A percentile compares a stretch with the other conserved stretches of the same genome.
phyloP scores from a whole-genome alignment of 2,888 invertebrate species.

The Pycnomerus fuliginosus region DNA sequence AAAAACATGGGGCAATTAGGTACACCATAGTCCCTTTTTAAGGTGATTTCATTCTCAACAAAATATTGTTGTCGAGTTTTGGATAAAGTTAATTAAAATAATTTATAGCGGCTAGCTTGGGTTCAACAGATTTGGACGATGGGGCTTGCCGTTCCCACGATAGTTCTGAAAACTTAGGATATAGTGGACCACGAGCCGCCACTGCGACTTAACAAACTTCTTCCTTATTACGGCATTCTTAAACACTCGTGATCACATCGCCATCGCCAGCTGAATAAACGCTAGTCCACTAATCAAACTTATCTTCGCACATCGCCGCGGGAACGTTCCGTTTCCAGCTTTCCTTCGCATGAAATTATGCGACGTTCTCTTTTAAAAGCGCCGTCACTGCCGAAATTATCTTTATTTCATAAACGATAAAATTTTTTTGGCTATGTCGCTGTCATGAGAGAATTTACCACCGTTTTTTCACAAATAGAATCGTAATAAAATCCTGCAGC shows the following conservation, averaged over 20 bases:
- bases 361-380: constrained; percentile 3
- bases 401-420: constrained; percentile 4
- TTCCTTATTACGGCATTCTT: constrained; percentile 49
- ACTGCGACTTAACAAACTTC: constrained; percentile 46
- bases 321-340: constrained; percentile 34
- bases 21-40: no score
- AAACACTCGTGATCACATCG: constrained; percentile 45
- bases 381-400: constrained; percentile 9
- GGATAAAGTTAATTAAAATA: no score
- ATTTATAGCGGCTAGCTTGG: no score
- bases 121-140: no score
- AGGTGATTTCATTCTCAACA: no score
- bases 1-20: no score
- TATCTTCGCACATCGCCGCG: constrained; percentile 44
- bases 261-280: constrained; percentile 37
- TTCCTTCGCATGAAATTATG: constrained; percentile 7
- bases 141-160: no score
- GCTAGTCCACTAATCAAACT: constrained; percentile 43
- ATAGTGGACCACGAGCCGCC: constrained; percentile 31
- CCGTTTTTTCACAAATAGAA: not conserved
- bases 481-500: no score
- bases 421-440: not conserved
- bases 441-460: not conserved
- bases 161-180: no score
- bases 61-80: no score